These are phyloP conservation scores for Eumacrocentrus americanus DNA, from an alignment of 2,888 invertebrate genomes.

Conservation along the genomic window DNA sequence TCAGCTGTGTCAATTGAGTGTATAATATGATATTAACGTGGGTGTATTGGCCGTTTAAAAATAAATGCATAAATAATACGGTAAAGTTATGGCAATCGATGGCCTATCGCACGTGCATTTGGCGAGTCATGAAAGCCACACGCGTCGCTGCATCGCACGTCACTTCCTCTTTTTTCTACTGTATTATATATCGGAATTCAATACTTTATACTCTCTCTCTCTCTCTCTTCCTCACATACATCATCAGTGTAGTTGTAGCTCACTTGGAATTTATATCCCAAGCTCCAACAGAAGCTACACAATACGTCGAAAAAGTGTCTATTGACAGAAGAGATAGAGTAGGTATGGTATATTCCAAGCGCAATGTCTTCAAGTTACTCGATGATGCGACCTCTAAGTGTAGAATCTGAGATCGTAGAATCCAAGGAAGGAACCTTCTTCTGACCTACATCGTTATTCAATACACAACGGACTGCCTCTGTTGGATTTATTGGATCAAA, in stretches of 20 bases:
- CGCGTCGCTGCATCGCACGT: background rate
- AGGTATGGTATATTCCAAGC: too few relatives aligned
- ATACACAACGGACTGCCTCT: background rate
- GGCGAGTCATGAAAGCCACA: constrained; percentile 5
- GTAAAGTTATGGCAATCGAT: background rate
- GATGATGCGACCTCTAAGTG: background rate
- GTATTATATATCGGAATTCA: constrained; percentile 14
- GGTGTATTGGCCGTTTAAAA: too few relatives aligned
- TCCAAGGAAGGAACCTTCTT: background rate
- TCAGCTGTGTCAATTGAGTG: too few relatives aligned
- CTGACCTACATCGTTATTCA: constrained; percentile 4
- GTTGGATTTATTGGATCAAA: background rate
- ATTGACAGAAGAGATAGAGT: too few relatives aligned
- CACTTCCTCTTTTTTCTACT: background rate
- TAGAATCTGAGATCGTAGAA: background rate
- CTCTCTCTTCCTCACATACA: too few relatives aligned
- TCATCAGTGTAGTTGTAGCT: background rate
- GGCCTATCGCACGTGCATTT: background rate
- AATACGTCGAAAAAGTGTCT: too few relatives aligned
- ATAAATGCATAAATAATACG: constrained; percentile 1
- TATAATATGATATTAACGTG: too few relatives aligned
- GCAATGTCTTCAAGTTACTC: background rate
- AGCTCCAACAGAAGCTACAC: background rate
- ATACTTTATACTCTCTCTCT: constrained; percentile 14
- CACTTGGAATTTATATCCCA: constrained; percentile 3